Base-by-base conservation (phyloP, 1,140 invertebrate species). In the Platorchestia sp. region DNA sequence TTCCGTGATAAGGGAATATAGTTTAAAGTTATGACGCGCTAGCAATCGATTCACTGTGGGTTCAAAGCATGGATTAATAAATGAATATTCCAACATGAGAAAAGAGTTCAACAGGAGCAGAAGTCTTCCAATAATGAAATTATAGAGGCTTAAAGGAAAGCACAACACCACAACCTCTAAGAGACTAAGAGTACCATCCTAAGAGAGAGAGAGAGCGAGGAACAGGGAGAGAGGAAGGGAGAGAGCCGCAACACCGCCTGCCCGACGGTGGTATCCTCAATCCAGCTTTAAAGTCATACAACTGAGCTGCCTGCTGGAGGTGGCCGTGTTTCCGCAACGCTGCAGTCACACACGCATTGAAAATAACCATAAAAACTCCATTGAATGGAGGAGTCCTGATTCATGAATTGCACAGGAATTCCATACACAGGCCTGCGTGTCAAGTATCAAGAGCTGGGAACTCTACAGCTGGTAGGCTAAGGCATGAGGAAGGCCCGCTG, bases 151-250 rank as follows among this genome's bases (percentile, higher is more conserved):
- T 75, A 27, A 75, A 3, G 3, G 59, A 75, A n/a, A 75, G 59
- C 27, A 10, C 59, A 75, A 75, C 14, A 75, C 6, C 19, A 51
- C 47, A 51, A 75, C 59, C 59, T 75, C 27, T 36, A 36, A 14
- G 59, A 75, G 59, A 75, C 14, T 36, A 22, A 75, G 59, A 75
- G 59, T 75, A 75, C 19, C 47, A 51, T 51, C 19, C 47, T 19
- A 51, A 51, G 47, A 51, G 47, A 51, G 47, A 19, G 47, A 51
- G 6, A 51, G 47, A 51, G 47, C 6, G 47, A 19, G 47, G 19
- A 6, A 51, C 47, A 51, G 19, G 47, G 47, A 75, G 27, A 75
- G 10, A 36, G 59, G 59, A 27, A 75, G 96, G 97, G 96, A 19
- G 19, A 90, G 87, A 93, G 47, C 22, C 42, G 59, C 42, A 93